These are phyloP conservation scores for Lepetodrilus schrolli DNA, from an alignment of 2,888 invertebrate species.

Conservation along the genomic window DNA sequence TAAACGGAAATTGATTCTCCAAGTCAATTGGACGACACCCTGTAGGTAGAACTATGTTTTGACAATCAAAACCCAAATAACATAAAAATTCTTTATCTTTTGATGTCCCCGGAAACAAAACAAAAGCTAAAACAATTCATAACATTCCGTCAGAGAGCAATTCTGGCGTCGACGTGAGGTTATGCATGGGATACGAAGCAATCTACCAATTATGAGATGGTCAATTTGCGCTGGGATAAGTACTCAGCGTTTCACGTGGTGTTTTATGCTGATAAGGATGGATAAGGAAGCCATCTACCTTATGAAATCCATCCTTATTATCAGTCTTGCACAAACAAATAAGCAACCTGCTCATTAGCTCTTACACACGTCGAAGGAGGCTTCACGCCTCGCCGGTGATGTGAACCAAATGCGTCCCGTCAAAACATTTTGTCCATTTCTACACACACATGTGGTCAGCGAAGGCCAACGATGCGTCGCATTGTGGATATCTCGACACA, in stretches of 20 bases:
- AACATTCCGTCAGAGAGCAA: background rate
- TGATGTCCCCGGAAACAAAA: background rate
- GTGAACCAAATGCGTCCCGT: conserved; percentile 13
- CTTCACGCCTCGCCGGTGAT: background rate
- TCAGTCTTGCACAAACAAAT: conserved; percentile 10
- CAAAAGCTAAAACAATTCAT: background rate
- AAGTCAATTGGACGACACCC: background rate
- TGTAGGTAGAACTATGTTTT: conserved; percentile 2
- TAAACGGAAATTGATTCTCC: background rate
- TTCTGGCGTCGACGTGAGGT: background rate
- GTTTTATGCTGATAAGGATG: background rate
- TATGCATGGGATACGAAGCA: conserved; percentile 3
- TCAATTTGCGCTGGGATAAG: background rate
- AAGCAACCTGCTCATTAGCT: conserved; percentile 4
- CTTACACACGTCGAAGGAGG: background rate
- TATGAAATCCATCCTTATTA: conserved; percentile 12
- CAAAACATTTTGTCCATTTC: conserved; percentile 18
- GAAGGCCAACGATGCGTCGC: background rate
- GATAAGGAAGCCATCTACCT: background rate
- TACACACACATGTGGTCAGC: background rate
- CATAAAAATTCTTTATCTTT: background rate
- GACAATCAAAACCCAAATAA: conserved; percentile 24
- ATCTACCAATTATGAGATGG: background rate
- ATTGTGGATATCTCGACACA: no score
- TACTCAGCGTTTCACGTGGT: background rate